phyloP scores from a whole-genome alignment of 2,888 invertebrate species.

The Perizoma flavofasciatum region DNA sequence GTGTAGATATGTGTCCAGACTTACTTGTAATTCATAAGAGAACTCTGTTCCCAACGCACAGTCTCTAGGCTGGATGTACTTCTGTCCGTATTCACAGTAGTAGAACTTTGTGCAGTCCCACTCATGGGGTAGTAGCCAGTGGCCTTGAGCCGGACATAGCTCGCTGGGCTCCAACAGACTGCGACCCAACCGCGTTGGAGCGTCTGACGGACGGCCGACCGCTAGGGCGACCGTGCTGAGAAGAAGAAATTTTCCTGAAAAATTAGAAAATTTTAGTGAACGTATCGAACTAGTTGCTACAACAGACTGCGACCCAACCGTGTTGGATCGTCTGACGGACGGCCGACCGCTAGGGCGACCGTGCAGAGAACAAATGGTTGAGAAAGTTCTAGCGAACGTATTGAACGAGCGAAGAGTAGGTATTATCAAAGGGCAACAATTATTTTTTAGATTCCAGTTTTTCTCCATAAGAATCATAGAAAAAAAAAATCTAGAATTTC shows the following conservation, averaged over 20 bases:
- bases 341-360: neutral
- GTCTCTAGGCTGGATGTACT: conserved; percentile 40
- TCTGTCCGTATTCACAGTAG: conserved; percentile 66
- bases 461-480: too few species aligned
- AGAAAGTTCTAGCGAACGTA: neutral
- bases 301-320: neutral
- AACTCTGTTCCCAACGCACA: conserved; percentile 65
- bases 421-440: too few species aligned
- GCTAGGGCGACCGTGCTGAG: conserved; percentile 60
- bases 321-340: conserved; percentile 1
- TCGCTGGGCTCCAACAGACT: conserved; percentile 17
- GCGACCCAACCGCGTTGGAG: neutral
- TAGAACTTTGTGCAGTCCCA: conserved; percentile 69
- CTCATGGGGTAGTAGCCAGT: conserved; percentile 56
- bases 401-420: too few species aligned
- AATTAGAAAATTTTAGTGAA: neutral
- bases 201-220: neutral
- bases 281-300: too few species aligned
- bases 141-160: conserved; percentile 75
- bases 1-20: neutral
- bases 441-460: too few species aligned
- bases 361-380: conserved; percentile 69
- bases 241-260: conserved; percentile 26
- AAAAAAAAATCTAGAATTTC: too few species aligned
- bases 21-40: conserved; percentile 53